Conservation (phyloP, 2,888 invertebrate genomes). For the Nebria salina region DNA sequence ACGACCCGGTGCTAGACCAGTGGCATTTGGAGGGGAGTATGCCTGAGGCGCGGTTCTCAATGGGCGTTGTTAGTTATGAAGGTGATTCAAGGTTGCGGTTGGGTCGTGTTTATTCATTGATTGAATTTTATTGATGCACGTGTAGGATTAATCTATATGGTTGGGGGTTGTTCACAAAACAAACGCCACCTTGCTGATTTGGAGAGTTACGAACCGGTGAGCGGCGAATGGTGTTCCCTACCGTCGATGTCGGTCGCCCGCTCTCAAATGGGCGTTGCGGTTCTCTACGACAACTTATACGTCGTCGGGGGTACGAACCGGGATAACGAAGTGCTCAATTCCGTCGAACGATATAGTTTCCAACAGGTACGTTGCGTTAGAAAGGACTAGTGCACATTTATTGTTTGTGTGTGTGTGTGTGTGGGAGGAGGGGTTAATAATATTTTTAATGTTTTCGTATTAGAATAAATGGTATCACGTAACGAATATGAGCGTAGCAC, state of each 20-base stretch:
- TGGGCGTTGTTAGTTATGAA: constrained; percentile 88
- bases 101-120: neutral
- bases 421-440: no score
- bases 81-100: constrained; percentile 63
- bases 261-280: constrained; percentile 90
- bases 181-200: constrained; percentile 83
- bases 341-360: constrained; percentile 85
- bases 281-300: constrained; percentile 83
- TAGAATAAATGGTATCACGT: constrained; percentile 83
- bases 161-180: constrained; percentile 87
- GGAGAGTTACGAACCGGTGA: constrained; percentile 82
- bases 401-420: neutral
- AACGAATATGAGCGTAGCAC: constrained; percentile 75
- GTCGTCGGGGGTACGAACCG: constrained; percentile 90
- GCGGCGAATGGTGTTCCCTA: constrained; percentile 80
- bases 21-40: constrained; percentile 84
- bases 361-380: constrained; percentile 69
- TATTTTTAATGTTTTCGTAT: neutral
- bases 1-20: constrained; percentile 79
- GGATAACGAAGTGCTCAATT: constrained; percentile 79
- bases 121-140: no score
- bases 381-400: neutral
- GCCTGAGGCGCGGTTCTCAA: constrained; percentile 87
- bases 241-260: constrained; percentile 83
- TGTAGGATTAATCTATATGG: constrained; percentile 84